Percentiles rank a stretch among this genome's conserved stretches.
Conservation (phyloP, 2,113 vertebrate genomes). For the Fukomys damarensis region DNA sequence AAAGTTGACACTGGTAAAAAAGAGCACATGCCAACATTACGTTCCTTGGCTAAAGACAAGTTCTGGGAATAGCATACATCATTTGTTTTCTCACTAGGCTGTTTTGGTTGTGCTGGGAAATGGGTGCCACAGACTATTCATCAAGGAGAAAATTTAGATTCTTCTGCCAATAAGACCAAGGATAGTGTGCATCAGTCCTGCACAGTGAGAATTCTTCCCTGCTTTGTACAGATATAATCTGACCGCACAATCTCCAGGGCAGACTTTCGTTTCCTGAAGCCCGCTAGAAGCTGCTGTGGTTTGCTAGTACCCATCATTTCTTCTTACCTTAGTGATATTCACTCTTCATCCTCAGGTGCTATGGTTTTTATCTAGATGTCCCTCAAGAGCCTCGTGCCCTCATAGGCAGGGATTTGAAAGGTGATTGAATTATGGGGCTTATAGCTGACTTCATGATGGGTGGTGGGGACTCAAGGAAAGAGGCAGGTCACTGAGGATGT, state of each 20-base stretch:
- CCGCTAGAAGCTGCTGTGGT: background rate
- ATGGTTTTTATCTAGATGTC: background rate
- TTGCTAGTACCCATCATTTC: too few relatives aligned
- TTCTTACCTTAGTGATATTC: background rate
- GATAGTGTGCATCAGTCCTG: background rate
- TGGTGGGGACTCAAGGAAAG: background rate
- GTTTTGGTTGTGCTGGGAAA: background rate
- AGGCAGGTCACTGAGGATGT: background rate
- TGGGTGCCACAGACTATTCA: background rate
- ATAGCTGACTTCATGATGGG: background rate
- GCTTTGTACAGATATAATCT: background rate
- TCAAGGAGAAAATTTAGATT: background rate
- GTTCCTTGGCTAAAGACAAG: too few relatives aligned
- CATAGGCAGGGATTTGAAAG: background rate
- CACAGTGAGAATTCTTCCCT: background rate
- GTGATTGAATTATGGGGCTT: background rate
- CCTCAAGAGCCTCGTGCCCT: background rate
- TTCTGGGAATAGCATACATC: background rate
- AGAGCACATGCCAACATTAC: background rate
- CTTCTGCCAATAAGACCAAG: background rate
- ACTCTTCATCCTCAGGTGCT: background rate
- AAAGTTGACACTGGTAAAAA: accelerated
- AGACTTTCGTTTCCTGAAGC: background rate
- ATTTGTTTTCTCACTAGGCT: background rate
- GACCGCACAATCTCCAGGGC: background rate